Evolutionary conservation across 2,888 invertebrate species (phyloP).

Genomic region (Aricia artaxerxes): DNA sequence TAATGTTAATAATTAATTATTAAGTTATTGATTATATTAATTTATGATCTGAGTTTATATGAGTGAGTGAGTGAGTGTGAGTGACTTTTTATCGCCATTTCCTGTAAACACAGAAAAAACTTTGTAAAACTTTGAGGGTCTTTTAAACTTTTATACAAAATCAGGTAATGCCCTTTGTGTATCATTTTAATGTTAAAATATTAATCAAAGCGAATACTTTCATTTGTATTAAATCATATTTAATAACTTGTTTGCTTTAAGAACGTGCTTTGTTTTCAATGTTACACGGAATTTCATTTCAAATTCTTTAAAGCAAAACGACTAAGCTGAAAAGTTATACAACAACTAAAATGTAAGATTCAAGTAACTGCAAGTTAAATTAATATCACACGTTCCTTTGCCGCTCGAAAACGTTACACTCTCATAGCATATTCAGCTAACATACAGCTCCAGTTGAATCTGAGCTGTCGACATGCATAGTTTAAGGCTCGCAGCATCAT

Average conservation of each 20-base stretch:
- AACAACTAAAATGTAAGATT: background rate
- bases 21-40: too few relatives aligned
- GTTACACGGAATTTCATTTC: too few relatives aligned
- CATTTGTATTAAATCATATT: too few relatives aligned
- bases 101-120: background rate
- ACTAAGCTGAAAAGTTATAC: background rate
- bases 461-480: constrained; percentile 13
- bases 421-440: constrained; percentile 7
- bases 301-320: background rate
- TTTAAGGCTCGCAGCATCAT: constrained; percentile 8
- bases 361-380: background rate
- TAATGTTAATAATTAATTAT: background rate
- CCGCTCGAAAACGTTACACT: background rate
- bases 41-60: background rate
- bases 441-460: background rate
- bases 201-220: too few relatives aligned
- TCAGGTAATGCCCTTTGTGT: too few relatives aligned
- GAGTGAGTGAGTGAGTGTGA: background rate
- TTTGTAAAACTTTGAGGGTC: background rate
- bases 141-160: background rate
- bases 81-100: background rate
- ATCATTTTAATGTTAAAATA: too few relatives aligned
- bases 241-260: too few relatives aligned
- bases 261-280: too few relatives aligned
- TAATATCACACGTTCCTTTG: background rate